phyloP scores from a whole-genome alignment of 2,888 invertebrate species.

The Ennomos quercinarius region DNA sequence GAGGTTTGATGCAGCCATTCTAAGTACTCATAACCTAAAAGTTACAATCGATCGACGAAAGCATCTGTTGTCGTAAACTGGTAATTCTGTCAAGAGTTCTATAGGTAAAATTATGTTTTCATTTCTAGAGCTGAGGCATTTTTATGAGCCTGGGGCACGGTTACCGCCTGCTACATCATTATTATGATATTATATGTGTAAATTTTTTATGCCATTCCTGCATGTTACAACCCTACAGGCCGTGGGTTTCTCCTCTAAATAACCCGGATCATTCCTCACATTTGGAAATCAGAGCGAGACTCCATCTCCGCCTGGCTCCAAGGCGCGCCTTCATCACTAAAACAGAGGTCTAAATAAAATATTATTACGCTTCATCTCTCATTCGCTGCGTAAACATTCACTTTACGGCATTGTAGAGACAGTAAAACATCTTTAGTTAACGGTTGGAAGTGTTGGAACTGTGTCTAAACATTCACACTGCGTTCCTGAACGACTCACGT shows the following conservation, averaged over 20 bases:
- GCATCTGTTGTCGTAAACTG: too few species aligned
- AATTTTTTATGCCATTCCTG: not conserved
- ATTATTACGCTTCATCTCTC: conserved; percentile 38
- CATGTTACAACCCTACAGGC: not conserved
- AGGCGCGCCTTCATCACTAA: conserved; percentile 37
- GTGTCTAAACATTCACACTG: too few species aligned
- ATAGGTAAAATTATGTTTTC: too few species aligned
- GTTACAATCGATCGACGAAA: too few species aligned
- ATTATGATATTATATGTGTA: too few species aligned
- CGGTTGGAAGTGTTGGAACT: not conserved
- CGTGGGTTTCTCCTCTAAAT: not conserved
- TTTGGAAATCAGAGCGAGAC: conserved; percentile 26
- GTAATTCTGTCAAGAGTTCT: too few species aligned
- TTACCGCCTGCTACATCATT: too few species aligned
- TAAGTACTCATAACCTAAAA: too few species aligned
- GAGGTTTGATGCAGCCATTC: too few species aligned
- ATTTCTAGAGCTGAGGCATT: too few species aligned
- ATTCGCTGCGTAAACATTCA: conserved; percentile 33
- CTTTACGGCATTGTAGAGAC: conserved; percentile 17
- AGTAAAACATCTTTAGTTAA: conserved; percentile 12
- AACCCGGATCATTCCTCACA: conserved; percentile 19
- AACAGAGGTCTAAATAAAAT: conserved; percentile 41
- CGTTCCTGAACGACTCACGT: too few species aligned
- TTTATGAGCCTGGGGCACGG: too few species aligned
- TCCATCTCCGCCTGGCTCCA: conserved; percentile 19